A percentile compares a stretch with the other conserved stretches of the same genome.
phyloP scores from a whole-genome alignment of 37 sponge, comb jelly and placozoan species.

The Spongilla lacustris region DNA sequence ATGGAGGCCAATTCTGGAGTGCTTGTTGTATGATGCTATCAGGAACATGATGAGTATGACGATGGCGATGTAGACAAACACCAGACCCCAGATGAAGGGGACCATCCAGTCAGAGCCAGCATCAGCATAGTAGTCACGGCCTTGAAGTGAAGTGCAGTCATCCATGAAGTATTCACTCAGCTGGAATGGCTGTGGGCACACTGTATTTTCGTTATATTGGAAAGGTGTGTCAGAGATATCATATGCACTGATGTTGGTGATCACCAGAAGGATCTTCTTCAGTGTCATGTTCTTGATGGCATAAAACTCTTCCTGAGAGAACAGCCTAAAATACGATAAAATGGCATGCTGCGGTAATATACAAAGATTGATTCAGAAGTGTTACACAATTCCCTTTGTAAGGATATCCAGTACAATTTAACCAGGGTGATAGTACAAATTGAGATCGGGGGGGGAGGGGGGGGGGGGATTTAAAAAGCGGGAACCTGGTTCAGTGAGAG shows the following conservation, averaged over 20 bases:
- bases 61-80: constrained; percentile 70
- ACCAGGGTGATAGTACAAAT: no score
- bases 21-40: constrained; percentile 68
- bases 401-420: no score
- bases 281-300: constrained; percentile 62
- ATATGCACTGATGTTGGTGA: constrained; percentile 54
- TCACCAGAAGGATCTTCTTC: constrained; percentile 53
- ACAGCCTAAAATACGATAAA: constrained; percentile 58
- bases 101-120: constrained; percentile 55
- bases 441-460: no score
- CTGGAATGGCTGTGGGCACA: constrained; percentile 88
- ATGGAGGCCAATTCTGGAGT: constrained; percentile 40
- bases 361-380: no score
- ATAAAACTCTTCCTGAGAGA: constrained; percentile 70
- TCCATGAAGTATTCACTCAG: constrained; percentile 88
- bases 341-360: no score
- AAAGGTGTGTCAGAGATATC: constrained; percentile 71
- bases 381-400: no score
- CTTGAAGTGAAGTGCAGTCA: constrained; percentile 65
- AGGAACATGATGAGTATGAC: constrained; percentile 65
- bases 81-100: constrained; percentile 72
- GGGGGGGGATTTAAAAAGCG: no score
- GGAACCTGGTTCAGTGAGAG: no score
- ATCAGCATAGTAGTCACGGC: constrained; percentile 75
- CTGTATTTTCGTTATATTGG: constrained; percentile 8